phyloP scores from a whole-genome alignment of 2,113 vertebrate genomes.

The Petroica traversi region DNA sequence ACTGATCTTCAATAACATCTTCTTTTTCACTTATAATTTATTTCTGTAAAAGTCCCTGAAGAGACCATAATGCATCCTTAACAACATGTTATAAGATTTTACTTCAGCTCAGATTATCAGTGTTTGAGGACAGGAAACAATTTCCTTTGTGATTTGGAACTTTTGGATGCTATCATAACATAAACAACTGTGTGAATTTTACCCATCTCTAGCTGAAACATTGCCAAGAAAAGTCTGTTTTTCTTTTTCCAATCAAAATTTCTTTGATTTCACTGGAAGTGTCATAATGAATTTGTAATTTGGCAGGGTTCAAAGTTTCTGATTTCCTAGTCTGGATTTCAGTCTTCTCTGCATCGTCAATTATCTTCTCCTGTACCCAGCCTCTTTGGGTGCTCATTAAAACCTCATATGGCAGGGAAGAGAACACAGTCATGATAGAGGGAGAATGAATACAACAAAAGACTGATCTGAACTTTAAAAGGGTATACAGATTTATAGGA shows the following conservation, averaged over 20 bases:
- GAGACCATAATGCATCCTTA: background rate
- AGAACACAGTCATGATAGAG: background rate
- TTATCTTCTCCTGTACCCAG: background rate
- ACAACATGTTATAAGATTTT: background rate
- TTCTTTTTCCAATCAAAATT: background rate
- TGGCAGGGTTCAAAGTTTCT: background rate
- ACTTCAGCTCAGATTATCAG: background rate
- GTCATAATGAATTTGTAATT: background rate
- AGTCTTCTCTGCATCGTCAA: background rate
- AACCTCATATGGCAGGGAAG: background rate
- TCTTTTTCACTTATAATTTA: background rate
- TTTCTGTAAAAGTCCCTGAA: background rate
- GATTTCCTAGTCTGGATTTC: background rate
- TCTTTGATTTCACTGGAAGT: background rate
- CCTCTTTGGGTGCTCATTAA: background rate
- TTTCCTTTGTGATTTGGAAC: background rate
- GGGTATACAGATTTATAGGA: background rate
- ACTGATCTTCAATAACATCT: background rate
- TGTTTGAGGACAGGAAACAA: background rate
- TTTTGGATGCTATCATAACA: background rate
- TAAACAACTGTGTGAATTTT: background rate
- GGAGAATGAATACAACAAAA: background rate
- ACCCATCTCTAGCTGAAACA: background rate
- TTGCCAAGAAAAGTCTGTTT: background rate
- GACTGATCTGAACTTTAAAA: background rate